Evolutionary conservation across 2,888 invertebrate genomes (phyloP).

Genomic region (Cenopis cana): DNA sequence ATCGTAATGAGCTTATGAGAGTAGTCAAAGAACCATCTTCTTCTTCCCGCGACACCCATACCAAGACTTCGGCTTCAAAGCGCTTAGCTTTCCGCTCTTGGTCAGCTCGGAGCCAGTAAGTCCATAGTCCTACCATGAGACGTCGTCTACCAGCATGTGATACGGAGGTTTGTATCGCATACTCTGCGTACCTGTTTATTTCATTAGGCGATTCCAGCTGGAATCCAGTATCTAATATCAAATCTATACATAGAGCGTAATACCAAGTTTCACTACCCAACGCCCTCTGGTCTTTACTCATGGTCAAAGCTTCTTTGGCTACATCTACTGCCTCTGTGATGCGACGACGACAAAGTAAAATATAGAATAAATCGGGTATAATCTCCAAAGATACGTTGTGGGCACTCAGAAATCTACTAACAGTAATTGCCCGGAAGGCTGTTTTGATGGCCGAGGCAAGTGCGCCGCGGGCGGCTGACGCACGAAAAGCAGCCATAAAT

Average conservation of each 20-base stretch:
- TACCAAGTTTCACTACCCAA: slow-evolving; percentile 80
- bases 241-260: slow-evolving; percentile 84
- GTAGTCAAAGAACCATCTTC: slow-evolving; percentile 65
- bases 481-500: slow-evolving; percentile 74
- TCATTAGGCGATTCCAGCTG: slow-evolving; percentile 77
- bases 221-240: slow-evolving; percentile 85
- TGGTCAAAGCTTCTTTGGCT: slow-evolving; percentile 63
- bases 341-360: slow-evolving; percentile 71
- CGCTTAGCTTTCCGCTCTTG: slow-evolving; percentile 67
- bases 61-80: slow-evolving; percentile 74
- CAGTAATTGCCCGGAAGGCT: slow-evolving; percentile 72
- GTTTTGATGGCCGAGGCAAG: slow-evolving; percentile 66
- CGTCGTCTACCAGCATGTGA: slow-evolving; percentile 64
- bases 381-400: slow-evolving; percentile 72
- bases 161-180: slow-evolving; percentile 60
- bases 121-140: slow-evolving; percentile 72
- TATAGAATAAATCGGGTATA: slow-evolving; percentile 76
- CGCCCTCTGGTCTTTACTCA: slow-evolving; percentile 57
- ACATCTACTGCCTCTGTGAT: slow-evolving; percentile 81
- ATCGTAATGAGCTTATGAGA: slow-evolving; percentile 69
- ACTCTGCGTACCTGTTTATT: slow-evolving; percentile 74
- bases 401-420: slow-evolving; percentile 75
- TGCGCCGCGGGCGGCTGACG: slow-evolving; percentile 67
- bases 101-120: slow-evolving; percentile 73
- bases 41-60: slow-evolving; percentile 60